Conservation (phyloP, 1,140 invertebrate genomes). For the Rhyzopertha dominica region DNA sequence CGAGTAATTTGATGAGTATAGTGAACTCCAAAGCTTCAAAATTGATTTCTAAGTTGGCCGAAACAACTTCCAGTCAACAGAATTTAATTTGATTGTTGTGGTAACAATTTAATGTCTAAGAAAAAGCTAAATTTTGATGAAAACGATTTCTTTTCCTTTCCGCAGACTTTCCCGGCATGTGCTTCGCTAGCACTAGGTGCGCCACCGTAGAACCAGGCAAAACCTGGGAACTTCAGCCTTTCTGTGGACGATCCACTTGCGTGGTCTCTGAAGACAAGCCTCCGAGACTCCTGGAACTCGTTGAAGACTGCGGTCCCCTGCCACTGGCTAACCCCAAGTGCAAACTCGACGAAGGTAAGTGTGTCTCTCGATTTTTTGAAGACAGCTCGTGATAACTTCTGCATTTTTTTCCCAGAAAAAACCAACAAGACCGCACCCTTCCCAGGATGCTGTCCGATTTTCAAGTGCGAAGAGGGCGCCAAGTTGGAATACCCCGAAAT, state of each 20-base stretch:
- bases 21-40: too few relatives aligned
- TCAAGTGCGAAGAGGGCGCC: slow-evolving; percentile 77
- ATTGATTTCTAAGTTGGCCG: too few relatives aligned
- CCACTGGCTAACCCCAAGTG: slow-evolving; percentile 81
- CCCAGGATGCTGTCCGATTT: slow-evolving; percentile 77
- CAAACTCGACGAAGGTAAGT: slow-evolving; percentile 64
- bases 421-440: slow-evolving; percentile 84
- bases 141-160: slow-evolving; percentile 32
- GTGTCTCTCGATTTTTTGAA: not conserved
- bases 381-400: not conserved
- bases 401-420: slow-evolving; percentile 55
- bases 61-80: too few relatives aligned
- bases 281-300: slow-evolving; percentile 71
- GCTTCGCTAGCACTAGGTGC: slow-evolving; percentile 84
- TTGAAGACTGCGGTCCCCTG: slow-evolving; percentile 81
- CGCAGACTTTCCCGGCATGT: slow-evolving; percentile 83
- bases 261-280: slow-evolving; percentile 68
- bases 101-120: too few relatives aligned
- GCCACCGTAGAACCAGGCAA: slow-evolving; percentile 77
- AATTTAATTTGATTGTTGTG: too few relatives aligned
- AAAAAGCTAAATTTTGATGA: too few relatives aligned
- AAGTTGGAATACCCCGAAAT: slow-evolving; percentile 81
- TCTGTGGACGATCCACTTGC: slow-evolving; percentile 83
- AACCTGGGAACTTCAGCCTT: slow-evolving; percentile 77
- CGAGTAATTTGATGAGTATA: too few relatives aligned